Evolutionary conservation across 2,113 vertebrate genomes (phyloP).

Genomic region (Paedocypris sp.): DNA sequence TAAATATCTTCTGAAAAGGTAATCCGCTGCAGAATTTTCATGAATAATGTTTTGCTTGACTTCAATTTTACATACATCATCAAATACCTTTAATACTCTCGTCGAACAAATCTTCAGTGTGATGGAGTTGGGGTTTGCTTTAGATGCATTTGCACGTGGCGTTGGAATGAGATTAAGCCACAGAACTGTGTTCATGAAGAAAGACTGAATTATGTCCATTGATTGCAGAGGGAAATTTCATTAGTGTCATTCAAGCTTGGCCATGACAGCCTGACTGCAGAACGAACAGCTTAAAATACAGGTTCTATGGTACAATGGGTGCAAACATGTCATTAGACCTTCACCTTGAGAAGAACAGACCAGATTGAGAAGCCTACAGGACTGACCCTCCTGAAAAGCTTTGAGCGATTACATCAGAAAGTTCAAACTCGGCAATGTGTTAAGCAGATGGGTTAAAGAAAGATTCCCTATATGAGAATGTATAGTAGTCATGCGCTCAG

Average conservation of each 20-base stretch:
- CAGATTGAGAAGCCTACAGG: not conserved
- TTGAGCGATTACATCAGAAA: conserved; percentile 18
- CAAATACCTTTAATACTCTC: conserved; percentile 20
- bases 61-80: conserved; percentile 12
- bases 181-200: conserved; percentile 32
- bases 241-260: conserved; percentile 27
- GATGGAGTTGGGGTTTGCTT: conserved; percentile 7
- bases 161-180: conserved; percentile 32
- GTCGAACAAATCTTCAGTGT: not conserved
- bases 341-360: conserved; percentile 15
- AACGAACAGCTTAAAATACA: conserved; percentile 16
- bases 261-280: conserved; percentile 10
- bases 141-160: conserved; percentile 20
- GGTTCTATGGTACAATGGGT: conserved; percentile 7
- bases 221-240: conserved; percentile 30
- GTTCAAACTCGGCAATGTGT: not conserved
- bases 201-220: conserved; percentile 32
- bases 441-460: conserved; percentile 8
- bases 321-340: conserved; percentile 34
- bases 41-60: conserved; percentile 20
- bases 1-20: conserved; percentile 36
- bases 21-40: conserved; percentile 29
- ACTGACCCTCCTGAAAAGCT: conserved; percentile 2
- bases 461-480: conserved; percentile 11
- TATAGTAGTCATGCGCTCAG: not conserved